Base-by-base conservation (phyloP, 2,797 vertebrate species). In the Hemitrygon akajei region DNA sequence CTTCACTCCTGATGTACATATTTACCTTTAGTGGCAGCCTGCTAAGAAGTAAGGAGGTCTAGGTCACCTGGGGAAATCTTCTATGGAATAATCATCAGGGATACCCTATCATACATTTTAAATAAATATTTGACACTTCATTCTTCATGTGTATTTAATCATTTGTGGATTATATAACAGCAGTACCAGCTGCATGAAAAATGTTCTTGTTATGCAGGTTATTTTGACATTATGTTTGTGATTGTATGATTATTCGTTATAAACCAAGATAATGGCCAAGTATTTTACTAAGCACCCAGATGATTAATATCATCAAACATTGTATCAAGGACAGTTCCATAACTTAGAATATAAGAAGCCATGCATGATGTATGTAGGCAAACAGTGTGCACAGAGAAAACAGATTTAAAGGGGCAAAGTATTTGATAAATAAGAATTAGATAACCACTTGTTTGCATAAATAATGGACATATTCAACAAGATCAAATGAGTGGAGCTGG, bases 221-320 rank as follows among this genome's bases (percentile, higher is more conserved):
- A 89, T 89, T 89, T 69, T 89, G n/a, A 89, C 63, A 69, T 89
- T 89, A 89, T 34, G 63, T 69, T 89, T n/a, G 69, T 89, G 63
- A 89, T 89, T 66, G 69, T 89, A 34, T 69, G n/a, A 60, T 63
- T 87, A 14, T 87, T 63, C 30, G 5, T 63, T 63, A 63, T 16
- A 87, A 34, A 30, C n/a, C 30, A 66, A 87, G 84, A 87, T 87
- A 66, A 87, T 87, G 63, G n/a, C 58, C 6, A 87, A 34, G n/a
- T 87, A 66, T 34, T 87, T 66, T 66, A 34, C 58, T 7, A 18
- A 87, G n/a, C 7, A 87, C 60, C 81, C 18, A 63, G 30, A 66
- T 87, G 30, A 87, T 87, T 66, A 87, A 87, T n/a, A 87, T 20
- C 58, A 66, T n/a, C 34, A 87, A 20, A 66, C 84, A 87, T 34